phyloP scores from a whole-genome alignment of 2,888 invertebrate genomes.

The Deilephila elpenor region DNA sequence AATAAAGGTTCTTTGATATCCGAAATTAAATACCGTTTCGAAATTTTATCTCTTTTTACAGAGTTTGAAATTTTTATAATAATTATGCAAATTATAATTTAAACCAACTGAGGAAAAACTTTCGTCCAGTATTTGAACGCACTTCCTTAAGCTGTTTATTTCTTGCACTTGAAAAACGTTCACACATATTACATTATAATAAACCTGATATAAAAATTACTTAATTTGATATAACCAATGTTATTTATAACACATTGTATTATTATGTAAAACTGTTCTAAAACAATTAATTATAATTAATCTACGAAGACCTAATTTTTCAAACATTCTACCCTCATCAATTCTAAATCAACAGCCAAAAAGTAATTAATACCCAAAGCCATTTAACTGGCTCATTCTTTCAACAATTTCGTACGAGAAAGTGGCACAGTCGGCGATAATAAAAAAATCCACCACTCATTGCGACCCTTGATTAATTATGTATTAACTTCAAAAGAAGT shows the following conservation, averaged over 20 bases:
- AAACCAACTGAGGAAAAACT: not conserved
- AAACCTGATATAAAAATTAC: no score
- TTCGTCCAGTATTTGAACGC: not conserved
- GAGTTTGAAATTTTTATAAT: not conserved
- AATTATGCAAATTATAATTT: not conserved
- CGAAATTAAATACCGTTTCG: not conserved
- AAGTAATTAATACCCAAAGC: not conserved
- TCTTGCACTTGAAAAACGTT: no score
- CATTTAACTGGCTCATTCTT: not conserved
- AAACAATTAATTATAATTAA: no score
- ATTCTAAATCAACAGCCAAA: not conserved
- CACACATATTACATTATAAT: no score
- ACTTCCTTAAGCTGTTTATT: no score
- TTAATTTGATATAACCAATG: no score
- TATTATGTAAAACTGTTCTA: no score
- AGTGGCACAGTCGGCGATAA: conserved; percentile 8
- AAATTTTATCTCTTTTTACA: not conserved
- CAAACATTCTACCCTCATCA: not conserved
- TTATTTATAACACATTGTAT: no score
- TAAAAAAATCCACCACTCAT: conserved; percentile 39
- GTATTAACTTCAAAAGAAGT: conserved; percentile 51
- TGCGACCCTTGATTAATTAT: conserved; percentile 47
- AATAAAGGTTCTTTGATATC: not conserved
- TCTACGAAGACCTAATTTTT: no score
- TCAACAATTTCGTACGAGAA: not conserved